Conservation (phyloP, 2,113 vertebrate genomes). For the Brachyhypopomus occidentalis region DNA sequence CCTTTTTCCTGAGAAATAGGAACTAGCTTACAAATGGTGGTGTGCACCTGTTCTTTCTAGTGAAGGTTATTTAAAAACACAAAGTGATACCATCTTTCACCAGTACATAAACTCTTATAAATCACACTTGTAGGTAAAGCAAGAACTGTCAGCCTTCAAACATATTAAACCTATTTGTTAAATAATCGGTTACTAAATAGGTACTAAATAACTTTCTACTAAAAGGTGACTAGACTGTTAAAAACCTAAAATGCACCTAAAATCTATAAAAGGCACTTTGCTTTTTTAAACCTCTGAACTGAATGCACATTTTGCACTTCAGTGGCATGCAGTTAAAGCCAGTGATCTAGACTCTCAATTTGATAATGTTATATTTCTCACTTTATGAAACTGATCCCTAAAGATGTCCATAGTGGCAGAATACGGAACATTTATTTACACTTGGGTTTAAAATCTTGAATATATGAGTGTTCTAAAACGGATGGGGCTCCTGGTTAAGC, state of each 20-base stretch:
- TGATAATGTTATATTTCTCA: too few relatives aligned
- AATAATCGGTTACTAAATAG: background rate
- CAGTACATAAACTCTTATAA: background rate
- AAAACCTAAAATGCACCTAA: too few relatives aligned
- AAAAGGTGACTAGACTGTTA: too few relatives aligned
- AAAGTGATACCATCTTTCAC: background rate
- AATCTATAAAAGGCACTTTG: constrained; percentile 13
- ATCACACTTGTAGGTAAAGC: background rate
- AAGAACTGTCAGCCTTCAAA: background rate
- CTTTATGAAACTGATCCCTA: too few relatives aligned
- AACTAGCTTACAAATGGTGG: background rate
- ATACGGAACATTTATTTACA: background rate
- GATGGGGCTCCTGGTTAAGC: background rate
- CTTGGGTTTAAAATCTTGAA: background rate
- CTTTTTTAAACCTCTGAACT: too few relatives aligned
- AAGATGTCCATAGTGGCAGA: background rate
- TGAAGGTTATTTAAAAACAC: constrained; percentile 31
- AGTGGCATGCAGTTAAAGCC: too few relatives aligned
- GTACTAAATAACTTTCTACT: too few relatives aligned
- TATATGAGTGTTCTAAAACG: too few relatives aligned
- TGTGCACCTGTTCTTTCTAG: constrained; percentile 13
- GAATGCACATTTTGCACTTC: background rate
- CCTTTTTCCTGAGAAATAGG: constrained; percentile 32
- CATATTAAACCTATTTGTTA: background rate
- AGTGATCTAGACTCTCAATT: too few relatives aligned